Conservation (phyloP, 2,113 vertebrate genomes). For the Rhea pennata region DNA sequence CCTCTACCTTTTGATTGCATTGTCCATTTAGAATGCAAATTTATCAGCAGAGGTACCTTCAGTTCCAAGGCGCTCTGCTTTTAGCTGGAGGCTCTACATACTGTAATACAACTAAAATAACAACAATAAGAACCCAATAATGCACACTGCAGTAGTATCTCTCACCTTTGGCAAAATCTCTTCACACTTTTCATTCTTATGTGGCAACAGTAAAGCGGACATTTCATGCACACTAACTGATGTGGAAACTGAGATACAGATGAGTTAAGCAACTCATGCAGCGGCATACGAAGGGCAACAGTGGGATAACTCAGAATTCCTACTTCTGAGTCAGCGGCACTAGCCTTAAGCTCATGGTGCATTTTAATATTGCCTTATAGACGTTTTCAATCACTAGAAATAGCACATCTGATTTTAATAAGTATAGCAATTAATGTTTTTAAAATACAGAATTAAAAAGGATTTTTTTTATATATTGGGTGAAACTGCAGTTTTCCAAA, state of each 20-base stretch:
- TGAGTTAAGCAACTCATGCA: not conserved
- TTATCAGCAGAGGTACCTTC: not conserved
- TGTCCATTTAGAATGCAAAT: not conserved
- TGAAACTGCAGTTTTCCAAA: not conserved
- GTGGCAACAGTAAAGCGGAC: not conserved
- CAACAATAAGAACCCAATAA: not conserved
- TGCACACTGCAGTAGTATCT: not conserved
- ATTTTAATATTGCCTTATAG: not conserved
- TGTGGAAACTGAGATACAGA: not conserved
- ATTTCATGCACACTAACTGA: not conserved
- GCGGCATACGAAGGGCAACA: not conserved
- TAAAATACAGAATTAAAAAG: not conserved
- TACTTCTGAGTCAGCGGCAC: not conserved
- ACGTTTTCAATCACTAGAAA: not conserved
- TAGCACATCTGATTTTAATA: not conserved
- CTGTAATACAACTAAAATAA: not conserved
- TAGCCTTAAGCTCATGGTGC: not conserved
- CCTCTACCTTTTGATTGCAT: not conserved
- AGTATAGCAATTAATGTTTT: not conserved
- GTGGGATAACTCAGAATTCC: rapidly evolving
- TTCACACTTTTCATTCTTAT: not conserved
- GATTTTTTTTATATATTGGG: not conserved
- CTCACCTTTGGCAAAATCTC: not conserved
- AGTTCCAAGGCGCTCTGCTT: not conserved
- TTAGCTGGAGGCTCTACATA: not conserved